Evolutionary conservation across 2,888 invertebrate species (phyloP).

Genomic region (Pseudococcus longispinus): DNA sequence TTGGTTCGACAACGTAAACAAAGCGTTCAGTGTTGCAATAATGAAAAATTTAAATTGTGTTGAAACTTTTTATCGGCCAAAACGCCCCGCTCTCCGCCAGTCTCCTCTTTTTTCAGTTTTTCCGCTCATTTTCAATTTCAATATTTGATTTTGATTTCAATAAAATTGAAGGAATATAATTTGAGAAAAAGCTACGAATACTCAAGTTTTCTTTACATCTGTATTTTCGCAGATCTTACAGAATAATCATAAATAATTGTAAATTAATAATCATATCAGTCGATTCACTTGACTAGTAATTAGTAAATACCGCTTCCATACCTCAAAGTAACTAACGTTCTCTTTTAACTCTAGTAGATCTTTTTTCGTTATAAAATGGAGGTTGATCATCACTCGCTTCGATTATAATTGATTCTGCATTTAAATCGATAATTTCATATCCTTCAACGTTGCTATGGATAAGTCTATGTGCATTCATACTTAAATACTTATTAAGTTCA

Average conservation of each 20-base stretch:
- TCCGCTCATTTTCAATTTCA: too few species aligned
- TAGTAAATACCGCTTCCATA: background rate
- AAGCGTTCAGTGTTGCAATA: background rate
- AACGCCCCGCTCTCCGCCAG: too few species aligned
- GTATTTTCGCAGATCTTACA: too few species aligned
- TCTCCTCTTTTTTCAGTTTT: too few species aligned
- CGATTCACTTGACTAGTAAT: background rate
- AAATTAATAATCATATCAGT: too few species aligned
- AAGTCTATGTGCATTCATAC: background rate
- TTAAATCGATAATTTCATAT: background rate
- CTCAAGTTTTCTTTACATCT: too few species aligned
- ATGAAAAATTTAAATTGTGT: background rate
- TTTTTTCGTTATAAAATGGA: background rate
- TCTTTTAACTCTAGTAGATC: background rate
- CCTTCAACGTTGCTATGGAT: background rate
- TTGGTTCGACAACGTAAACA: background rate
- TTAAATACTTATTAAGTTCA: background rate
- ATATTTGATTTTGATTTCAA: too few species aligned
- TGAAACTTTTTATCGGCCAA: too few species aligned
- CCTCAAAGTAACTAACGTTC: background rate
- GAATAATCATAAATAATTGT: too few species aligned
- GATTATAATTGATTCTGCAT: background rate
- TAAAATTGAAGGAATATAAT: too few species aligned
- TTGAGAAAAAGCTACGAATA: too few species aligned
- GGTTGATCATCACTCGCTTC: background rate